Base-by-base conservation (phyloP, 1,140 invertebrate genomes). In the Drosophila kanapiae region DNA sequence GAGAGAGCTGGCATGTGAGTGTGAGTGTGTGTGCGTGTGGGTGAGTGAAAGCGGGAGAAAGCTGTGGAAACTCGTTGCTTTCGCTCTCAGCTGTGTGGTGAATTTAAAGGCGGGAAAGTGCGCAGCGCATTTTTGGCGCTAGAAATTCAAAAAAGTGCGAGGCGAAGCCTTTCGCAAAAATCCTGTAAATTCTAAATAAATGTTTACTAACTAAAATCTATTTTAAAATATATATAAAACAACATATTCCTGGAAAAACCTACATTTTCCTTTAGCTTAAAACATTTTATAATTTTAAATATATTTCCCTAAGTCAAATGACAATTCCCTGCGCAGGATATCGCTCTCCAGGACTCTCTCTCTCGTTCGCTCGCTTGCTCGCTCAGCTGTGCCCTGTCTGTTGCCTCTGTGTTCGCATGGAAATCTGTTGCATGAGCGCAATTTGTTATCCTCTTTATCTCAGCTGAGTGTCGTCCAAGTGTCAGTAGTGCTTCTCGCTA, bases 401-500 rank as follows among this genome's bases (percentile, higher is more conserved):
- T 56, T 76, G 48, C 53, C 42, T 75, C n/a, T 53, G 49, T 35
- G 51, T 78, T 70, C 79, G 82, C 68, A 85, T 82, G 81, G 85
- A 90, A 90, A 90, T 90, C 85, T 90, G 85, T 90, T 90, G 85
- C 85, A 90, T 80, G 85, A 77, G 86, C 86, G 68, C 85, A 82
- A 85, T 90, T 90, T 90, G 78, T 90, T 90, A 82, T 90, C 86
- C 85, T 85, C 80, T 78, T 90, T 84, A 90, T 80, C 85, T 90
- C 74, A 88, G 84, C 85, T 91, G 85, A 90, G 85, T 85, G 85
- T 88, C 85, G 81, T 59, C 85, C 69, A 75, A 88, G 77, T 87
- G 84, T 79, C 81, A 84, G 78, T 81, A 81, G 78, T 79, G 74
- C 78, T 88, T 90, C 81, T 88, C 82, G 85, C 85, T 79, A 88